Evolutionary conservation across 2,113 vertebrate genomes (phyloP), one percentile per base, ranked within the genome.

Genomic region (Lepisosteus osseus): DNA sequence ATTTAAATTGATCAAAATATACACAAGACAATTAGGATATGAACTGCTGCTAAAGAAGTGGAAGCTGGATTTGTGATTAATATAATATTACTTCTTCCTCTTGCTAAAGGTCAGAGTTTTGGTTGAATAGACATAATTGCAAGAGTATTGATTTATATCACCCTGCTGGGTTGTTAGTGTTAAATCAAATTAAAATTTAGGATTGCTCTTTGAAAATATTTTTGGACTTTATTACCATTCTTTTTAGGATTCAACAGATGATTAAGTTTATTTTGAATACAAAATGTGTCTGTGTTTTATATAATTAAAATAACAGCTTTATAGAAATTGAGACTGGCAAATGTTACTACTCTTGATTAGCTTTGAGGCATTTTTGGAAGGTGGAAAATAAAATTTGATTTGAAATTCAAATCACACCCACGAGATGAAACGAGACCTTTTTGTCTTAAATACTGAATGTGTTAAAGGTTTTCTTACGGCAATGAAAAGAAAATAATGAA

Each of bases 61-160:
- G 8, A 17, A 55, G 12, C 13, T 15, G 7, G 7, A 2, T 51
- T 67, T 68, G n/a, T 13, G 40, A 68, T 68, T 9, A 68, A 40
- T 47, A 55, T 7, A 40, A 47, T 6, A 68, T 54, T 55, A 68
- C 45, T 8, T 41, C n/a, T 44, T 67, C 63, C 65, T 67, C 43
- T 67, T 67, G n/a, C 42, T 67, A 67, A 67, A 67, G 65, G 44
- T 67, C 65, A 67, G 4, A 6, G 14, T 51, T 51, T 54, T 44
- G 43, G 43, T 45, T 15, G 44, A 17, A 7, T 42, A 54, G 14
- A 54, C n/a, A 47, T 59, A 17, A 17, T 15, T 14, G 12, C 7
- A 14, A 51, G 43, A 9, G 13, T 6, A 5, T 41, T 67, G 65
- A 17, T 47, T 51, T 51, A 54, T 55, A 55, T 4, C 29, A 66